These are phyloP conservation scores for Cryptophagus acutangulus DNA, from an alignment of 2,888 invertebrate species.

Conservation along the genomic window DNA sequence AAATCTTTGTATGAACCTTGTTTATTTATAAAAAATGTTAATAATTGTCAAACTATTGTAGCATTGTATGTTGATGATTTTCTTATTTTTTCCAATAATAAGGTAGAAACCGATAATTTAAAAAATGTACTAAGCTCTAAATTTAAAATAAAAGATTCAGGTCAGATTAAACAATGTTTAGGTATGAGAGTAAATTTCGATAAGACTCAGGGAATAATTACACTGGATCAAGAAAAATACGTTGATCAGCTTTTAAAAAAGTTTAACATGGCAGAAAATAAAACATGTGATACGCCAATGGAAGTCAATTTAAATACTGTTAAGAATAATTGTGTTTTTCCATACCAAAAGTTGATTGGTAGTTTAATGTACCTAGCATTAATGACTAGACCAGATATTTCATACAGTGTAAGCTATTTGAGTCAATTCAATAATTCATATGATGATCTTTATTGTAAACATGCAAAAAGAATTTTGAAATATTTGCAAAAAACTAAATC, in stretches of 20 bases:
- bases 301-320: slow-evolving; percentile 2
- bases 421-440: slow-evolving; percentile 4
- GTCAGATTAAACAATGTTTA: slow-evolving; percentile 7
- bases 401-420: slow-evolving; percentile 14
- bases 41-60: slow-evolving; percentile 12
- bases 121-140: slow-evolving; percentile 8
- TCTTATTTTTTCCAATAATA: slow-evolving; percentile 14
- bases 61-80: slow-evolving; percentile 21
- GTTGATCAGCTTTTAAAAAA: slow-evolving; percentile 9
- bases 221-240: slow-evolving; percentile 15
- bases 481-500: too few relatives aligned
- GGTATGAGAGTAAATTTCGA: slow-evolving; percentile 13
- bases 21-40: slow-evolving; percentile 13
- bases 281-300: slow-evolving; percentile 13
- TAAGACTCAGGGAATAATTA: slow-evolving; percentile 11
- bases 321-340: slow-evolving; percentile 1
- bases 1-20: slow-evolving; percentile 15
- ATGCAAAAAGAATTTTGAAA: slow-evolving; percentile 6
- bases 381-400: slow-evolving; percentile 18
- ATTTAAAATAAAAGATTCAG: slow-evolving; percentile 15
- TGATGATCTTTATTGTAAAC: neutral
- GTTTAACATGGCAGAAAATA: slow-evolving; percentile 18
- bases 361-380: slow-evolving; percentile 18
- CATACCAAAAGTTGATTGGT: slow-evolving; percentile 12
- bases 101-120: slow-evolving; percentile 12